Conservation (phyloP, 2,797 vertebrate species). For the Amniataba percoides region DNA sequence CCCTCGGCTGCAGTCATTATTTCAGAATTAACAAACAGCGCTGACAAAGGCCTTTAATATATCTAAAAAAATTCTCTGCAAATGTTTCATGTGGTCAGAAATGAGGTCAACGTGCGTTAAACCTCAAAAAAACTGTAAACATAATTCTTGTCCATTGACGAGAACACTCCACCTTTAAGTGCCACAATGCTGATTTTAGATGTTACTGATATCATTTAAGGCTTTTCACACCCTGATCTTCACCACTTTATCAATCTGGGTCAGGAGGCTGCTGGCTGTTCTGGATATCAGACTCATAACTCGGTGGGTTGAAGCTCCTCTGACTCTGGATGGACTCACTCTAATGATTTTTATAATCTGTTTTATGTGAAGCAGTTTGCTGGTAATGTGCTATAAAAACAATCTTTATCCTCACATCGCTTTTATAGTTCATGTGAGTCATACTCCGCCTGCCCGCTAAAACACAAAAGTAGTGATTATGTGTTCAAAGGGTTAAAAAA, state of each 20-base stretch:
- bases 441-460: background rate
- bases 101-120: background rate
- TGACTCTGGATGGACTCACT: background rate
- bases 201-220: background rate
- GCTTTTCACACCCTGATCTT: background rate
- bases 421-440: background rate
- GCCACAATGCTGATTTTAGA: too few species aligned
- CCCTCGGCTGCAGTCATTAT: background rate
- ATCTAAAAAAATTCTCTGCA: background rate
- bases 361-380: conserved; percentile 9
- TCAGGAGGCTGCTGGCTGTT: background rate
- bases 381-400: background rate
- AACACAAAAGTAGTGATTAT: background rate
- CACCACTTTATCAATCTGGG: too few species aligned
- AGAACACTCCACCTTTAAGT: too few species aligned
- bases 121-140: background rate
- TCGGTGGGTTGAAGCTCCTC: background rate
- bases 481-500: background rate
- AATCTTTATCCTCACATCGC: background rate
- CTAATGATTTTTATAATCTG: background rate
- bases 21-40: background rate
- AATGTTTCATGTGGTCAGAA: background rate
- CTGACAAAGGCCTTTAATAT: background rate
- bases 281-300: background rate
- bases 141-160: background rate